These are phyloP conservation scores for Lobophora halterata DNA, from an alignment of 2,888 invertebrate species.

Conservation along the genomic window DNA sequence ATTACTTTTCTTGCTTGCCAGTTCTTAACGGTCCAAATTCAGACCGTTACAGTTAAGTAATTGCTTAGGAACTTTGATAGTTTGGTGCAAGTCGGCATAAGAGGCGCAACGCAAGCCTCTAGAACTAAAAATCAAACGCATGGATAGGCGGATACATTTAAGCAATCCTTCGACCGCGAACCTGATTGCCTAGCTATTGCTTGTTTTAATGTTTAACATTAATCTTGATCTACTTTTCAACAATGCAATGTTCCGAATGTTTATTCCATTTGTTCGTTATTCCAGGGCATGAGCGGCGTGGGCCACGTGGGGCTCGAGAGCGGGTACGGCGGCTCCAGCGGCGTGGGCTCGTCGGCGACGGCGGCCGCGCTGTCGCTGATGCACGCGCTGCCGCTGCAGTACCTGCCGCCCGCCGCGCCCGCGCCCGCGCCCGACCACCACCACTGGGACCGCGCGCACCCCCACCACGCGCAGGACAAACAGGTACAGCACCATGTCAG, in stretches of 20 bases:
- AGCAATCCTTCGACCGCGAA: too few relatives aligned
- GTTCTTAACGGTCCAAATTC: too few relatives aligned
- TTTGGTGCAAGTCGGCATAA: too few relatives aligned
- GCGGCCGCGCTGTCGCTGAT: slow-evolving; percentile 62
- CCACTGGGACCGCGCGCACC: slow-evolving; percentile 60
- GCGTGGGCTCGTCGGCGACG: slow-evolving; percentile 37
- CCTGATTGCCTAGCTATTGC: too few relatives aligned
- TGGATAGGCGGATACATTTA: too few relatives aligned
- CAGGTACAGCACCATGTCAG: slow-evolving; percentile 45
- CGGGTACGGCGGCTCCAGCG: slow-evolving; percentile 30
- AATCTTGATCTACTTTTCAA: too few relatives aligned
- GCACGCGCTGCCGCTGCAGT: slow-evolving; percentile 73
- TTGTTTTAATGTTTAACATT: too few relatives aligned
- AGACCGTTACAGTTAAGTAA: too few relatives aligned
- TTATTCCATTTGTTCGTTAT: neutral
- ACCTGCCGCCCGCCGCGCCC: slow-evolving; percentile 60
- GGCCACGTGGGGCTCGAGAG: slow-evolving; percentile 29
- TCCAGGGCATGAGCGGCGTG: slow-evolving; percentile 42
- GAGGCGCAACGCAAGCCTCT: too few relatives aligned
- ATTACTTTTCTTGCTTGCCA: too few relatives aligned
- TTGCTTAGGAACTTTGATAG: too few relatives aligned
- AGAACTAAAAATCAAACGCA: too few relatives aligned
- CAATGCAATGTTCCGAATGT: neutral
- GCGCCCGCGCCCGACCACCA: slow-evolving; percentile 33
- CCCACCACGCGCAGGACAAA: slow-evolving; percentile 53